phyloP scores from a whole-genome alignment of 1,140 invertebrate species.

The Drosophila kurseongensis region DNA sequence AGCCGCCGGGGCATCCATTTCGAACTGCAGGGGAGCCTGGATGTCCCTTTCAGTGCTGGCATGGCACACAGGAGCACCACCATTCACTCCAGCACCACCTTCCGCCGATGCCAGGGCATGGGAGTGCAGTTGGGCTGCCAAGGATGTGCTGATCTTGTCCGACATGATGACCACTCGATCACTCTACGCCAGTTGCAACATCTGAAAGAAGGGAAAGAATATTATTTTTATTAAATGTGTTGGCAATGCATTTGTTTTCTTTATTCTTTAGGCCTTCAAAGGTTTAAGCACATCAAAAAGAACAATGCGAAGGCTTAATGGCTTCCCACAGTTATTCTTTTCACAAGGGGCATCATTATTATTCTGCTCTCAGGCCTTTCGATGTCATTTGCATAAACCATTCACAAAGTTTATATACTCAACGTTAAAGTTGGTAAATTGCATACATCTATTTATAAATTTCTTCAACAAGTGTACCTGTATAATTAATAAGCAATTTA shows the following conservation, averaged over 20 bases:
- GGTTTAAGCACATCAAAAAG: neutral
- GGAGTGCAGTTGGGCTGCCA: slow-evolving; percentile 65
- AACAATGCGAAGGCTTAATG: neutral
- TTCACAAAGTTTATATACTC: neutral
- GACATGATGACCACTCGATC: slow-evolving; percentile 46
- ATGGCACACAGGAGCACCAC: slow-evolving; percentile 29
- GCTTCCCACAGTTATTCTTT: slow-evolving; percentile 1
- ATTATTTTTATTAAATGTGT: neutral
- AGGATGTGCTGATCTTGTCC: slow-evolving; percentile 66
- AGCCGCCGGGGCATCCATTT: slow-evolving; percentile 64
- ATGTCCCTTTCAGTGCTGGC: slow-evolving; percentile 33
- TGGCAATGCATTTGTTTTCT: neutral
- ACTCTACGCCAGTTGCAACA: slow-evolving; percentile 28
- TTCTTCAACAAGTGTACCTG: neutral
- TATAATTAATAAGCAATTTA: too few species aligned
- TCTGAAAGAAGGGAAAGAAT: slow-evolving; percentile 24
- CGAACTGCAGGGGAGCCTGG: slow-evolving; percentile 49
- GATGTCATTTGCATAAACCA: neutral
- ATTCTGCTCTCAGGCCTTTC: slow-evolving; percentile 9
- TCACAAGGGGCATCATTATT: neutral
- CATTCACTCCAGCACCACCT: slow-evolving; percentile 2
- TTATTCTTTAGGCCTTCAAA: neutral
- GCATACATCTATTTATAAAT: neutral
- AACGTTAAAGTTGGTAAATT: neutral
- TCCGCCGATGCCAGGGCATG: slow-evolving; percentile 60